Evolutionary conservation across 2,797 vertebrate genomes (phyloP), one percentile per base, ranked within the genome.

Genomic region (Salarias fasciatus): DNA sequence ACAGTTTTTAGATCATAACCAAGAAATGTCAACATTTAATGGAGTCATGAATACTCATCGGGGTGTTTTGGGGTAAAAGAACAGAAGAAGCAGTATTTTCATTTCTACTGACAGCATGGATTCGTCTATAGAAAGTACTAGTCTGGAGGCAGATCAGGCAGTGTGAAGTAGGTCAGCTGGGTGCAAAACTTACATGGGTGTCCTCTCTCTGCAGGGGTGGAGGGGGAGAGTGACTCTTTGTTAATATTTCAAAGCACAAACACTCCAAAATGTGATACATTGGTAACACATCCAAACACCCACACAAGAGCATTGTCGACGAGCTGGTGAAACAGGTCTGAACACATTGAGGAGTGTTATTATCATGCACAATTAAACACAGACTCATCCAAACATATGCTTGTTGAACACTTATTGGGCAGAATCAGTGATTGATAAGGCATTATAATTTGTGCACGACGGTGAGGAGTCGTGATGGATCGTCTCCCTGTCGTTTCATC

Each of bases 151-250:
- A 24, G 53, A 75, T 52, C 81, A 83, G 67, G 80, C 75, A 79
- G 64, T 47, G 65, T 72, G 72, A 53, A 63, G 53, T 59, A 64
- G 60, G 46, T 83, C 74, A 82, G 43, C 53, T 46, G 50, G 72
- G 72, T 75, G 73, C 41, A 65, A 80, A 80, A 94, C 93, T 94
- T 94, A 94, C 93, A 94, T 93, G 93, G 93, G 79, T 94, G 93
- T 93, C 93, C 93, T 92, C 93, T 91, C 77, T 94, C 93, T 94
- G 92, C 77, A 89, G 79, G 75, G 80, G 68, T 83, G 77, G 77
- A 77, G 79, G 75, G 79, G 76, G 84, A 83, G 78, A 89, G 83
- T 83, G 81, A 85, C 54, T 55, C 37, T 40, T 65, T 75, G 85
- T 92, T 92, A 90, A 78, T 88, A 88, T 75, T 72, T 74, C 48